Evolutionary conservation across 2,888 invertebrate genomes (phyloP), one percentile per base, ranked within the genome.

Genomic region (Neoascia interrupta): DNA sequence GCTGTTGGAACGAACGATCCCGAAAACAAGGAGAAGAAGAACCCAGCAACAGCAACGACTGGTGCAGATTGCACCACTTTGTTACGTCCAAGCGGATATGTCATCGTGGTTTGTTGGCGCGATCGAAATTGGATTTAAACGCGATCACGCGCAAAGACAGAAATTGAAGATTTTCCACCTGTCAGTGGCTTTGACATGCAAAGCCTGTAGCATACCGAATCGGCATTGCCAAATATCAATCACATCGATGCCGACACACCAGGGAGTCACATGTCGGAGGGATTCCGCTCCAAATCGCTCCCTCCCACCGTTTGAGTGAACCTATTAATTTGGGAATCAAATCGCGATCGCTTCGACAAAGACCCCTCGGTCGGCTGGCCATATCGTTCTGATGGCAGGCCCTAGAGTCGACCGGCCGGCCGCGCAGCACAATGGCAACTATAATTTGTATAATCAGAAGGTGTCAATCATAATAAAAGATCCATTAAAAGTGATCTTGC

Each of bases 301-400:
- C 51, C 51, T 60, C 58, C 37, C 36, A 37, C 51, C 39, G 39
- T 68, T 56, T 51, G 36, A n/a, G n/a, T 84, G 84, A 84, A 86
- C 86, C 87, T 86, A 86, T 85, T 87, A 86, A 87, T 87, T 87
- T 86, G 85, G 83, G 84, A 84, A 85, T 85, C 81, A 82, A 75
- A 81, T 56, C 61, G 51, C 51, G 51, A 75, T 63, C 36, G 26
- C 56, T 51, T 75, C 45, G 69, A 69, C 47, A 47, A 26, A 60
- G 58, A 28, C 2, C 39, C 61, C 6, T 18, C 6, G 13, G 11
- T 49, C n/a, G 37, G 51, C 16, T 31, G 18, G 10, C 16, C 10
- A n/a, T n/a, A n/a, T n/a, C n/a, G n/a, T n/a, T n/a, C n/a, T n/a
- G n/a, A n/a, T n/a, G n/a, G n/a, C n/a, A n/a, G n/a, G n/a, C n/a